Evolutionary conservation across 2,888 invertebrate species (phyloP).

Genomic region (Sphaerophoria taeniata): DNA sequence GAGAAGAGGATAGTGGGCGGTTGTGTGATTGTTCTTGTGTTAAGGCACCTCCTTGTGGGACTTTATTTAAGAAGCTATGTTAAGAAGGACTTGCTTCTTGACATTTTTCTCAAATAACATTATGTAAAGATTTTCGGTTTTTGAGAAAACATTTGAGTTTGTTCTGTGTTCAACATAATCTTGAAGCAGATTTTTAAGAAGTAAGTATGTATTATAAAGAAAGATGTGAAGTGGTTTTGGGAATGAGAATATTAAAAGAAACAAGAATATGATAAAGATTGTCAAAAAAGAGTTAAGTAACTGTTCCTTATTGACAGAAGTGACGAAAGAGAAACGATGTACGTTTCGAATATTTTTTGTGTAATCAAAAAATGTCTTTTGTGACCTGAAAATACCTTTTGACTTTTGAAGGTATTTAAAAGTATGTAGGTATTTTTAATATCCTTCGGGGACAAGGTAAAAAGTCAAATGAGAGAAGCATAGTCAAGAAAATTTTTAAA

Average conservation of each 20-base stretch:
- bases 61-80: slow-evolving; percentile 28
- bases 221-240: neutral
- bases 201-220: neutral
- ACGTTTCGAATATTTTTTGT: neutral
- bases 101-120: slow-evolving; percentile 36
- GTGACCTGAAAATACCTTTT: neutral
- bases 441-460: too few species aligned
- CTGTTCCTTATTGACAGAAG: neutral
- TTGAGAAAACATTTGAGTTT: neutral
- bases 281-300: neutral
- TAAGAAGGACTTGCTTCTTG: slow-evolving; percentile 25
- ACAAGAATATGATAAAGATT: neutral
- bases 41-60: neutral
- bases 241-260: neutral
- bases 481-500: too few species aligned
- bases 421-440: too few species aligned
- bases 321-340: neutral
- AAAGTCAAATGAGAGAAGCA: too few species aligned
- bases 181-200: neutral
- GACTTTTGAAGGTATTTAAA: too few species aligned
- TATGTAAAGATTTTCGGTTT: slow-evolving; percentile 20
- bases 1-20: neutral
- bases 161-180: neutral
- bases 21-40: neutral
- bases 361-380: neutral